Conservation (phyloP, 2,113 vertebrate species). For the Takifugu bimaculatus region DNA sequence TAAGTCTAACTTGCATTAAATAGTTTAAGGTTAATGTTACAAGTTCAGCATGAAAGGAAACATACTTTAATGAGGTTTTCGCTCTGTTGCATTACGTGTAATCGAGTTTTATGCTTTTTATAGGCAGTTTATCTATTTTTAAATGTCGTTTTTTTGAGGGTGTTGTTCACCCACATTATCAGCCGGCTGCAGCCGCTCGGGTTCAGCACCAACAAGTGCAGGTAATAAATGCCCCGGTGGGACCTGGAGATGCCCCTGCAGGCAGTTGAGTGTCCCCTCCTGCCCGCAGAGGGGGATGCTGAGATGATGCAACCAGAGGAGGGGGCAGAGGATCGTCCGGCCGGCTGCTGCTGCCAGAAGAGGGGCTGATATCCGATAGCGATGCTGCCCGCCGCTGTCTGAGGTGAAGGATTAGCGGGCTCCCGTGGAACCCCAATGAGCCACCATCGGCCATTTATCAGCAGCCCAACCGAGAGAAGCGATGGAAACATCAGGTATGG, state of each 20-base stretch:
- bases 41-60: no score
- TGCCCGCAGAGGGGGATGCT: conserved; percentile 39
- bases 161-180: no score
- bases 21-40: no score
- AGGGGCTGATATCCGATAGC: conserved; percentile 38
- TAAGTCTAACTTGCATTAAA: no score
- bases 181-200: no score
- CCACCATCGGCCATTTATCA: conserved; percentile 2
- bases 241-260: not conserved
- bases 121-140: no score
- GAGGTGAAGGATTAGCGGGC: conserved; percentile 3
- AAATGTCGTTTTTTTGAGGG: no score
- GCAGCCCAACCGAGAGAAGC: not conserved
- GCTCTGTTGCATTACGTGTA: no score
- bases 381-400: conserved; percentile 36
- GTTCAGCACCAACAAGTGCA: no score
- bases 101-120: no score
- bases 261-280: not conserved
- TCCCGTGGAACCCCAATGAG: conserved; percentile 14
- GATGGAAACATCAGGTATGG: conserved; percentile 44
- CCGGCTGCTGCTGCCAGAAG: conserved; percentile 38
- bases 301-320: conserved; percentile 64
- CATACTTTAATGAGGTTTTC: no score
- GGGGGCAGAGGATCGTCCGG: conserved; percentile 48
- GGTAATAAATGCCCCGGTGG: not conserved